A percentile compares a stretch with the other conserved stretches of the same genome.
phyloP scores from a whole-genome alignment of 1,140 invertebrate species.

The Kradibia gibbosae region DNA sequence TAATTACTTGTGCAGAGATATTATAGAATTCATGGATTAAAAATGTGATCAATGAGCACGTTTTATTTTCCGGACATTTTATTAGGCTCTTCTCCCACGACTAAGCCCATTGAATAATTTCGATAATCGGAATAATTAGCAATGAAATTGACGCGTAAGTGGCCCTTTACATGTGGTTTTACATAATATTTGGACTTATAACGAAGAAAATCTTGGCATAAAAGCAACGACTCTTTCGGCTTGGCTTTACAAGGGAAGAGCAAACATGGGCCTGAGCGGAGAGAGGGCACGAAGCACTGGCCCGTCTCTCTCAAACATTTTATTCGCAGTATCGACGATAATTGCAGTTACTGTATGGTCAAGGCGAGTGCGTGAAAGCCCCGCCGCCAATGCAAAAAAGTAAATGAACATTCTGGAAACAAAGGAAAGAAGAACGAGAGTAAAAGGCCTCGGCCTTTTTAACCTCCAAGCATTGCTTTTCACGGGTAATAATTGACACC shows the following conservation, averaged over 20 bases:
- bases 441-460: neutral
- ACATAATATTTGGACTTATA: neutral
- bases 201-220: neutral
- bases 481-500: conserved; percentile 1
- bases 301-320: too few species aligned
- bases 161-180: neutral
- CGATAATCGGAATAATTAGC: neutral
- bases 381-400: neutral
- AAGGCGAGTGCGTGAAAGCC: neutral
- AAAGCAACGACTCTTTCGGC: too few species aligned
- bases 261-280: too few species aligned
- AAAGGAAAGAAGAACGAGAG: neutral
- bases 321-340: too few species aligned
- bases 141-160: neutral
- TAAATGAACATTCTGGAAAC: conserved; percentile 27
- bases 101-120: neutral
- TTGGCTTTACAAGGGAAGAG: too few species aligned
- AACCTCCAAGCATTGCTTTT: conserved; percentile 35
- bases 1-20: neutral
- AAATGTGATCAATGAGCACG: neutral
- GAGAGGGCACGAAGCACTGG: too few species aligned
- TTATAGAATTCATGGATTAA: neutral
- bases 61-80: neutral
- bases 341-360: neutral
- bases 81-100: too few species aligned